Base-by-base conservation (phyloP, 1,140 invertebrate species). In the Dinoponera quadriceps region DNA sequence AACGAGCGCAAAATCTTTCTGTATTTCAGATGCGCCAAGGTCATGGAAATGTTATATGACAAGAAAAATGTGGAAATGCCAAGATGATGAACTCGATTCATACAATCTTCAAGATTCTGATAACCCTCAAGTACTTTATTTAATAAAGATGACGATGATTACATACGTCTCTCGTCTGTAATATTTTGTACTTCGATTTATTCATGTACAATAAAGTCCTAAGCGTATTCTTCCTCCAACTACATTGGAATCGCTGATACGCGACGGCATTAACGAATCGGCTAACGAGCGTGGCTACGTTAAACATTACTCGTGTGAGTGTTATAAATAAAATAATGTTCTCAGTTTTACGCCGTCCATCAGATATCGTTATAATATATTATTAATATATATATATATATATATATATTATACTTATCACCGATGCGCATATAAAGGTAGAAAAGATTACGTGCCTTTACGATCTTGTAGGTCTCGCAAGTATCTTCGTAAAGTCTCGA, bases 11-110 rank as follows among this genome's bases (percentile, higher is more conserved):
- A 66, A 77, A 54, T 54, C 51, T 54, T 54, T 18, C 7, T 27
- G 1, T 13, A 25, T 87, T 85, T 55, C 49, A 87, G 83, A 54
- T 87, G 85, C 51, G 77, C 63, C 44, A 33, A 82, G 33, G 59
- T 87, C 5, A 82, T 85, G 57, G 51, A 80, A 7, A 33, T 51
- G 60, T 5, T 33, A 14, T 7, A 55, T 7, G 1, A 18, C 18
- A 44, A 33, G 3, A 44, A n/a, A 51, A 51, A 51, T 2, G 11
- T 51, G 49, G 18, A 13, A n/a, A n/a, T n/a, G n/a, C n/a, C n/a
- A n/a, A n/a, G n/a, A 44, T 11, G 7, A 44, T 11, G 38, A 44
- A 44, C 11, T 44, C 38, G 0, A 44, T 9, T 9, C 38, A 44
- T 3, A 44, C 38, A 11, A 44, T 44, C 11, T 3, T 44, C n/a